A percentile compares a stretch with the other conserved stretches of the same genome.
phyloP scores from a whole-genome alignment of 2,888 invertebrate genomes.

The Dryomyza anilis region DNA sequence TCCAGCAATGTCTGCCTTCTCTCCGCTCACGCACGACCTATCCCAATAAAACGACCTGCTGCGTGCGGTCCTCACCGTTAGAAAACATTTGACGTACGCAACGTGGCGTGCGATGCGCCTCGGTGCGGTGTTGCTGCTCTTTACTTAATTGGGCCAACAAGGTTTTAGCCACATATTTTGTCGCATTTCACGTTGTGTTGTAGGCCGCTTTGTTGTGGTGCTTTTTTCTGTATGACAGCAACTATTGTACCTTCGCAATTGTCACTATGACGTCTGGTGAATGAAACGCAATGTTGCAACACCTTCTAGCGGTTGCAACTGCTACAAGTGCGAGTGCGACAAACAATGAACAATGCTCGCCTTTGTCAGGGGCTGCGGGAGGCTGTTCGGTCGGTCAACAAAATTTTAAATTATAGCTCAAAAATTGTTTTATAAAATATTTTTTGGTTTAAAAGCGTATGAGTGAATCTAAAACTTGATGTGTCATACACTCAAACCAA shows the following conservation, averaged over 20 bases:
- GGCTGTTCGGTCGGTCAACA: not conserved
- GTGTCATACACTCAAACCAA: conserved; percentile 11
- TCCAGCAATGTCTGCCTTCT: not conserved
- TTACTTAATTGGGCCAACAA: conserved; percentile 20
- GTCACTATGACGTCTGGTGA: conserved; percentile 7
- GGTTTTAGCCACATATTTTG: not conserved
- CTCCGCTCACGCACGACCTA: not conserved
- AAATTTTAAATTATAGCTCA: conserved; percentile 7
- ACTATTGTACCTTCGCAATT: not conserved
- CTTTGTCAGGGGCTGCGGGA: not conserved
- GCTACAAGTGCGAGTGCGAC: not conserved
- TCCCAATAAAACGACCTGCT: not conserved
- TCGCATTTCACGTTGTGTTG: no score
- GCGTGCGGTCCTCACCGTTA: no score
- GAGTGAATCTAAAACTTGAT: conserved; percentile 11
- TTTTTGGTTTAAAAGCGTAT: not conserved
- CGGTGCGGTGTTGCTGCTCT: conserved; percentile 4
- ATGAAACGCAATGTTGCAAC: not conserved
- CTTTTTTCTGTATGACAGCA: conserved; percentile 1
- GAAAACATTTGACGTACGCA: no score
- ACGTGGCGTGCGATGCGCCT: conserved; percentile 1
- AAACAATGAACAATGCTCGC: not conserved
- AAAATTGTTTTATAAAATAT: not conserved
- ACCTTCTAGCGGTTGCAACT: not conserved
- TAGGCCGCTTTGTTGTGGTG: no score